Evolutionary conservation across 2,113 vertebrate genomes (phyloP), one percentile per base, ranked within the genome.

Genomic region (Pao palembangensis): DNA sequence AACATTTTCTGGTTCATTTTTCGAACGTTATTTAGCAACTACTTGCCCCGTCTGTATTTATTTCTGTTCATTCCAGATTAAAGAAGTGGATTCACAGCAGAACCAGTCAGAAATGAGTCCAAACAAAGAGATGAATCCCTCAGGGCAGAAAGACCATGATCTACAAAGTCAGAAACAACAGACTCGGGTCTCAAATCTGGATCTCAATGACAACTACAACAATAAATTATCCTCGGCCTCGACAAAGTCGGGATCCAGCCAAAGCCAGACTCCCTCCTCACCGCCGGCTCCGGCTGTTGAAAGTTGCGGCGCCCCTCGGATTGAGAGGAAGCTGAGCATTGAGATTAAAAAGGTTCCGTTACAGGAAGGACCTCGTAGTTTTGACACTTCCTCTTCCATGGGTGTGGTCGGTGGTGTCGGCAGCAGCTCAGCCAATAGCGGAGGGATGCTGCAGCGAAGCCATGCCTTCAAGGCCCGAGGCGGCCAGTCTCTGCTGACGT

Each of bases 291-390:
- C 85, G 0, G 72, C 56, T 0, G 53, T 77, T 13, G 94, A 96
- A 55, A 70, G 80, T 64, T 69, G 77, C 8, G 78, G 73, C 0
- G 67, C 53, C n/a, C 78, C 85, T 51, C 76, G 87, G n/a, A 78
- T 94, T 21, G 95, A 97, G 75, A 90, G 92, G 70, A 97, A 95
- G 88, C 87, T 98, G 82, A 96, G 93, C 83, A 95, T 98, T 69
- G 96, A 98, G 89, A 96, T 98, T 81, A 96, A 94, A 86, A 98
- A 97, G 78, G 94, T 98, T 0, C 94, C 95, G 65, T 87, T 96
- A 57, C 94, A 96, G 85, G 96, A 98, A 74, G 94, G 95, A 18
- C 96, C 93, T 8, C 91, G 93, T 59, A 97, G 95, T 89, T 98
- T 99, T 74, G 95, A 98, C 44, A 95, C 91, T 0, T 67, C 84